Evolutionary conservation across 30 jellyfish, hydroid and myxozoan species (phyloP).

Genomic region (Pelagia noctiluca): DNA sequence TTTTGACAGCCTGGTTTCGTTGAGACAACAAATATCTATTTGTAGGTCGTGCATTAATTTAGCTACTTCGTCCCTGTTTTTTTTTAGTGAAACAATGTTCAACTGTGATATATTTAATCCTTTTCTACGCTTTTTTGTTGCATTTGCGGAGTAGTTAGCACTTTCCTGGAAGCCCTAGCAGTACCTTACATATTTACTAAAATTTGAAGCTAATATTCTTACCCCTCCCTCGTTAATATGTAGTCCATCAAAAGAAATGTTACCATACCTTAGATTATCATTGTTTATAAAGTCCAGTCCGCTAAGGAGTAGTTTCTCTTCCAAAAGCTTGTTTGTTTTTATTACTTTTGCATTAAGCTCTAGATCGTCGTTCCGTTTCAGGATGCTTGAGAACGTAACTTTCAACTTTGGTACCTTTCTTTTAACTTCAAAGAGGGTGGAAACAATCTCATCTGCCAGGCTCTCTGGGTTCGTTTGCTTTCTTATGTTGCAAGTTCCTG

Average conservation of each 20-base stretch:
- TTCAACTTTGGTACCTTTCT: neutral
- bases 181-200: slow-evolving; percentile 20
- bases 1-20: slow-evolving; percentile 44
- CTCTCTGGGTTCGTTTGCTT: slow-evolving; percentile 32
- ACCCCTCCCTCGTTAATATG: too few relatives aligned
- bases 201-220: too few relatives aligned
- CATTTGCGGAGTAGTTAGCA: neutral
- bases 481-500: slow-evolving; percentile 34
- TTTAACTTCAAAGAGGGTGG: slow-evolving; percentile 5
- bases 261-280: too few relatives aligned
- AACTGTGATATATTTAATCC: too few relatives aligned
- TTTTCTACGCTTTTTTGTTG: slow-evolving; percentile 14
- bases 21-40: slow-evolving; percentile 32
- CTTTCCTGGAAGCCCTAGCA: slow-evolving; percentile 50
- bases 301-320: too few relatives aligned
- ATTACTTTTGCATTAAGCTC: too few relatives aligned
- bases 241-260: too few relatives aligned
- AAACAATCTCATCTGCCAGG: too few relatives aligned
- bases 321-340: too few relatives aligned
- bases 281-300: too few relatives aligned
- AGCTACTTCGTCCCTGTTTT: slow-evolving; percentile 32
- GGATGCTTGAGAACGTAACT: too few relatives aligned
- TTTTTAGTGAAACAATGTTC: slow-evolving; percentile 44
- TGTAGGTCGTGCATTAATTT: slow-evolving; percentile 12
- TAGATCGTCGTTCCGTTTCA: too few relatives aligned